Conservation (phyloP, 2,888 invertebrate genomes). For the Diarsia dahlii region DNA sequence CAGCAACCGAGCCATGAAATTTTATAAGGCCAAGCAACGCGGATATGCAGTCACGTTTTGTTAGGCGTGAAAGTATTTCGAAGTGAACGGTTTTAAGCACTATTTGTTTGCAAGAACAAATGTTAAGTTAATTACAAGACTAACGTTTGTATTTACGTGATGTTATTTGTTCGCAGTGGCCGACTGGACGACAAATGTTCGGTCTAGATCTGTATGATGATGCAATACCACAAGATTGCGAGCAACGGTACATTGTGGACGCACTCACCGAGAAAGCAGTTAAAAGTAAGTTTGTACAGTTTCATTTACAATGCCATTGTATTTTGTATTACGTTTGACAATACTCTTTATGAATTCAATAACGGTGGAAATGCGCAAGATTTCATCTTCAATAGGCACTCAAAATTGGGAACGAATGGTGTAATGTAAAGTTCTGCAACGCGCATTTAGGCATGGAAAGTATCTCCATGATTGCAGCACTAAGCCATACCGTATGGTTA, state of each 20-base stretch:
- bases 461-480: slow-evolving; percentile 30
- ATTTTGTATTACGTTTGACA: slow-evolving; percentile 35
- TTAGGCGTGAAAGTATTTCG: slow-evolving; percentile 60
- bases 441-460: slow-evolving; percentile 5
- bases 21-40: slow-evolving; percentile 62
- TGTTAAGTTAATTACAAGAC: slow-evolving; percentile 14
- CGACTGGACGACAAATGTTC: slow-evolving; percentile 79
- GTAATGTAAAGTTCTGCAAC: slow-evolving; percentile 49
- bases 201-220: slow-evolving; percentile 85
- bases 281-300: slow-evolving; percentile 76
- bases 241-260: slow-evolving; percentile 84
- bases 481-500: slow-evolving; percentile 8
- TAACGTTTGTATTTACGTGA: slow-evolving; percentile 23
- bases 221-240: slow-evolving; percentile 79
- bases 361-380: slow-evolving; percentile 43
- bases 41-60: slow-evolving; percentile 62
- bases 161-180: slow-evolving; percentile 79
- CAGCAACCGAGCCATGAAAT: slow-evolving; percentile 58
- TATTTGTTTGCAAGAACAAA: slow-evolving; percentile 47
- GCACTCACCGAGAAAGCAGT: slow-evolving; percentile 85
- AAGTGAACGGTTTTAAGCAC: slow-evolving; percentile 52
- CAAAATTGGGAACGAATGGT: slow-evolving; percentile 25
- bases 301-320: slow-evolving; percentile 46
- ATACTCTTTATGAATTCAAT: slow-evolving; percentile 52
- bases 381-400: slow-evolving; percentile 48